These are phyloP conservation scores for Solea senegalensis DNA, from an alignment of 2,113 vertebrate species.

Conservation along the genomic window DNA sequence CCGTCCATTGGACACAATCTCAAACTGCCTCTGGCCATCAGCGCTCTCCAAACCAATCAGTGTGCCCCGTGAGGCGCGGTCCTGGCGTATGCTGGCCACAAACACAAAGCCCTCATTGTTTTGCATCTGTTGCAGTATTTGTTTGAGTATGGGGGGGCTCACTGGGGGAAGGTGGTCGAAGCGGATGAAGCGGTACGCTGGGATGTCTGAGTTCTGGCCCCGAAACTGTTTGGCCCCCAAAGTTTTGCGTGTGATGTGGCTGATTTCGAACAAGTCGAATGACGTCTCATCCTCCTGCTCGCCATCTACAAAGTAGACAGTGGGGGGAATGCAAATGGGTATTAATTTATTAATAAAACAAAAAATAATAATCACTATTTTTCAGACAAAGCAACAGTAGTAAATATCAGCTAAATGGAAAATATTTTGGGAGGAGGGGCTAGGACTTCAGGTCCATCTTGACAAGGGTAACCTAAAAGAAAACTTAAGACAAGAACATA, in stretches of 20 bases:
- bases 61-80: constrained; percentile 89
- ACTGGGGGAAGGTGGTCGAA: constrained; percentile 94
- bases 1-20: constrained; percentile 92
- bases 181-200: constrained; percentile 92
- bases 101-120: constrained; percentile 93
- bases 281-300: constrained; percentile 84
- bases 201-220: constrained; percentile 84
- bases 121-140: constrained; percentile 84
- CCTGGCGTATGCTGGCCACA: constrained; percentile 89
- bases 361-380: background rate
- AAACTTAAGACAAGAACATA: background rate
- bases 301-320: constrained; percentile 79
- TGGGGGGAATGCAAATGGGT: background rate
- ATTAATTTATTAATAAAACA: background rate
- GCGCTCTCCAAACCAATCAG: constrained; percentile 88
- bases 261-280: constrained; percentile 92
- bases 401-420: background rate
- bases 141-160: constrained; percentile 79
- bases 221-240: constrained; percentile 93
- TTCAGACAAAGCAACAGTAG: background rate
- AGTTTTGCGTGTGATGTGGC: constrained; percentile 91
- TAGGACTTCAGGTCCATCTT: background rate
- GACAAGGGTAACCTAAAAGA: too few species aligned
- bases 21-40: constrained; percentile 87
- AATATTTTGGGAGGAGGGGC: background rate